A percentile compares a stretch with the other conserved stretches of the same genome.
phyloP scores from a whole-genome alignment of 2,113 vertebrate genomes.

The Chaetodon auriga region DNA sequence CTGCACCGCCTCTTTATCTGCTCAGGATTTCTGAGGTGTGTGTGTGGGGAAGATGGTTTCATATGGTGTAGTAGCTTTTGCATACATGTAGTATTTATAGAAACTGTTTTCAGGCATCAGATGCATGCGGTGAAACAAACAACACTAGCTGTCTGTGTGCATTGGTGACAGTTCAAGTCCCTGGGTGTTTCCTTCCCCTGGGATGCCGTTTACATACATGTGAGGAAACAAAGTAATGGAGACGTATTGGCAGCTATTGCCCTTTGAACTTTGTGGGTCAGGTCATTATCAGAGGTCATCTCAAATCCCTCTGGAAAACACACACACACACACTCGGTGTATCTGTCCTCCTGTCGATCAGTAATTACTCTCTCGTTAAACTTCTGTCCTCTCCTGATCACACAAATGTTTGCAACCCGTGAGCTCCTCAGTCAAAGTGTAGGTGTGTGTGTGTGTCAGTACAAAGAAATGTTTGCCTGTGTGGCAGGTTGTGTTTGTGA shows the following conservation, averaged over 20 bases:
- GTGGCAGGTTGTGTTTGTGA: slow-evolving; percentile 1
- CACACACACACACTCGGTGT: slow-evolving; percentile 5
- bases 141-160: neutral
- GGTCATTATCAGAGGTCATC: slow-evolving; percentile 32
- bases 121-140: neutral
- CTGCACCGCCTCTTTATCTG: neutral
- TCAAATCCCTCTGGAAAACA: neutral
- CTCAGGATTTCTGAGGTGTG: neutral
- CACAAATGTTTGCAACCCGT: neutral
- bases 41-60: neutral
- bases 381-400: slow-evolving; percentile 12
- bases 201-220: neutral
- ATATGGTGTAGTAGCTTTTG: neutral
- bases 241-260: neutral
- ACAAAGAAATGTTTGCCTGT: neutral
- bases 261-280: slow-evolving; percentile 39
- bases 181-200: neutral
- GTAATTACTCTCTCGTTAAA: slow-evolving; percentile 43
- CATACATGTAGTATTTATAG: neutral
- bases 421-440: too few species aligned
- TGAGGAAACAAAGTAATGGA: slow-evolving; percentile 9
- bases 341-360: slow-evolving; percentile 17
- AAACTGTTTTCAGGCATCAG: neutral
- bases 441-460: neutral
- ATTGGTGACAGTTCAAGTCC: neutral